Evolutionary conservation across 2,797 vertebrate species (phyloP), one percentile per base, ranked within the genome.

Genomic region (Oreonectes daqikongensis): DNA sequence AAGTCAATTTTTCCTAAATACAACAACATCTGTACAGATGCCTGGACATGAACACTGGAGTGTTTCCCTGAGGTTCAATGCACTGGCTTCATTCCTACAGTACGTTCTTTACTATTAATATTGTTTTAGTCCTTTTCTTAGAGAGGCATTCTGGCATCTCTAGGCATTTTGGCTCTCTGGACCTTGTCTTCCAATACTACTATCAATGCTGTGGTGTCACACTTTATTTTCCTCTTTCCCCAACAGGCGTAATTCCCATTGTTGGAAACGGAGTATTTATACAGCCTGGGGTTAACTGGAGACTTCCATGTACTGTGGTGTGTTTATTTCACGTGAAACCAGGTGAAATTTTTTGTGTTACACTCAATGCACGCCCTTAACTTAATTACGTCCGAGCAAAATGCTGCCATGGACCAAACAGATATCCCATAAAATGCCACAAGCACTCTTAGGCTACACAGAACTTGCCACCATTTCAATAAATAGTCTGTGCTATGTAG

Each of bases 31-130:
- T 35, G 65, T 64, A 42, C 68, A 70, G 63, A 20, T 83, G 63
- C 28, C 48, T 72, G 61, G 50, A 46, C 30, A 65, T 75, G 60
- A 64, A 55, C 48, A 64, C 40, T 72, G 30, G 44, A 75, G 52
- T 2, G 32, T 52, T 68, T 68, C 60, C 70, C 44, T 68, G 40
- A 68, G 48, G 65, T 55, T 32, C 30, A 66, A 20, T 46, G 20
- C 32, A 48, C 71, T 75, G 72, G 59, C 72, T 69, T 72, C 57
- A 75, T 69, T 68, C 59, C 44, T 67, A 72, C 40, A 14, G 2
- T 42, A 42, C 30, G n/a, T 75, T 64, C 26, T 50, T 60, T 59
- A 70, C 75, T 80, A 75, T 84, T 72, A 78, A 72, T 75, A 75
- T 63, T 52, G 57, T 75, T 71, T 38, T 48, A 80, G 70, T 40